Evolutionary conservation across 2,797 vertebrate genomes (phyloP).

Genomic region (Smutsia temminckii): DNA sequence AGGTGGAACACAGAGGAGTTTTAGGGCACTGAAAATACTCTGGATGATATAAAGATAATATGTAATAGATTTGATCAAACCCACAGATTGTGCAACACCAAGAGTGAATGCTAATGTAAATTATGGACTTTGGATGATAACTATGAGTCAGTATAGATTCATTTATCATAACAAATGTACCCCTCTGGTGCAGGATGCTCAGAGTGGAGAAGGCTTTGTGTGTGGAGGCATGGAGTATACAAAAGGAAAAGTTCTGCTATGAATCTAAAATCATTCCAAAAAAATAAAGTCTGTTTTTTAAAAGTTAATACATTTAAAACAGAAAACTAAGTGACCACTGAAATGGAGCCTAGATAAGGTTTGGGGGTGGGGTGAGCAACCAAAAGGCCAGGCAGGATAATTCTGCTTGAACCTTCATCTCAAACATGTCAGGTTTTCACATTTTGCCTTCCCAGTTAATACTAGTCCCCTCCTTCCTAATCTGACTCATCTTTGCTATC

Average conservation of each 20-base stretch:
- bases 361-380: neutral
- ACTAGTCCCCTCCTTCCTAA: slow-evolving; percentile 14
- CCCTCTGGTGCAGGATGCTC: neutral
- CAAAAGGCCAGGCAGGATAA: neutral
- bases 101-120: neutral
- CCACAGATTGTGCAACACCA: neutral
- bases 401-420: neutral
- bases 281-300: neutral
- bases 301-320: neutral
- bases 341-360: neutral
- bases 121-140: neutral
- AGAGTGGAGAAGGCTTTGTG: neutral
- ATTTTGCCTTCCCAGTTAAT: slow-evolving; percentile 45
- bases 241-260: neutral
- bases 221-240: neutral
- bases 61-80: neutral
- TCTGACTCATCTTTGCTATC: neutral
- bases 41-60: neutral
- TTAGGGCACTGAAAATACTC: neutral
- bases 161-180: neutral
- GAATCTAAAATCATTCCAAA: neutral
- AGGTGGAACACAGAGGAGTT: neutral
- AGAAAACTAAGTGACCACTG: neutral
- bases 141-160: neutral
- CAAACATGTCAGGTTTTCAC: neutral